Evolutionary conservation across 2,888 invertebrate species (phyloP), one percentile per base, ranked within the genome.

Genomic region (Mongoloraphidia duomilia): DNA sequence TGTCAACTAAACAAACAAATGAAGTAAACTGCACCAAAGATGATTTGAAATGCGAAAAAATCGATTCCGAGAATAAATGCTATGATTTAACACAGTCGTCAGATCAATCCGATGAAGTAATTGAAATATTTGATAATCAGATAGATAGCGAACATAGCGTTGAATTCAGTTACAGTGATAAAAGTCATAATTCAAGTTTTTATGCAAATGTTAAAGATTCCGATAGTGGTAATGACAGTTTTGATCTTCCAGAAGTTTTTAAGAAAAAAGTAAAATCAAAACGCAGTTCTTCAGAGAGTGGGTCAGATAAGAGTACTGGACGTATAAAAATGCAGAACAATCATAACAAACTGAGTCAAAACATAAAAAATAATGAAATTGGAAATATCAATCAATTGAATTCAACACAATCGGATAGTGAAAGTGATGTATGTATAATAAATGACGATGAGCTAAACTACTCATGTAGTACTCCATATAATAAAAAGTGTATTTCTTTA

Each of bases 361-460:
- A 26, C 26, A 6, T 6, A 26, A 26, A 8, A 41, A 12, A 13
- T 11, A 41, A 14, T 41, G 41, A 13, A 12, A 11, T 17, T 12
- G 17, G n/a, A 26, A 33, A 41, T 17, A 17, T 26, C 6, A 13
- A 17, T 41, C 3, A 1, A 26, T 13, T 9, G 11, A 41, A 69
- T 61, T 60, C 68, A 51, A 68, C 65, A 35, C 67, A 69, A 60
- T 56, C 53, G 50, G 61, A 63, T 36, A 12, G 26, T 34, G 44
- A 44, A 13, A 51, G 37, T 47, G 36, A 41, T 35, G 8, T 62
- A 42, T 68, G 70, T 56, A 60, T 65, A 52, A 65, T 75, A 51
- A 73, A 72, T 41, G 79, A 81, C 58, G 76, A 76, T 55, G 80
- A 81, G 66, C 64, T 80, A 17, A 75, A 80, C 58, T 80, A 80